Evolutionary conservation across 2,797 vertebrate species (phyloP).

Genomic region (Aulostomus chinensis): DNA sequence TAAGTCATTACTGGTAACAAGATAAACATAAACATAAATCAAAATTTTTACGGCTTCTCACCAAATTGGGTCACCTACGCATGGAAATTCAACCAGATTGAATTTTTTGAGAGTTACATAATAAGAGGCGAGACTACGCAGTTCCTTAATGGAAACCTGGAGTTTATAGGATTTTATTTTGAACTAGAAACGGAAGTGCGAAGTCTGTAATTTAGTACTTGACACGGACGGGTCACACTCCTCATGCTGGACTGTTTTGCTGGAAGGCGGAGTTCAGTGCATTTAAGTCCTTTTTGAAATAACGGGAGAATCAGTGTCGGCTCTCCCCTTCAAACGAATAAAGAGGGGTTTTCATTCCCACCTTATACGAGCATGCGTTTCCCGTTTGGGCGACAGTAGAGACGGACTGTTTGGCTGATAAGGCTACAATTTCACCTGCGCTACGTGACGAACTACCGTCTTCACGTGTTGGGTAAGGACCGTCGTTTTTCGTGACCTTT

Average conservation of each 20-base stretch:
- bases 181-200: conserved; percentile 21
- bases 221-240: background rate
- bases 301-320: background rate
- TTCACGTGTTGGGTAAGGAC: conserved; percentile 22
- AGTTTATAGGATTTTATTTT: conserved; percentile 30
- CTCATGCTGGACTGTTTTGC: background rate
- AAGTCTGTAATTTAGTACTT: background rate
- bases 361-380: background rate
- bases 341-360: background rate
- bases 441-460: background rate
- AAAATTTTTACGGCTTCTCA: no score
- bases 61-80: background rate
- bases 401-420: background rate
- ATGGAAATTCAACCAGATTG: no score
- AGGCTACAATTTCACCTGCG: conserved; percentile 32
- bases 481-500: no score
- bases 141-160: no score
- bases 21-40: no score
- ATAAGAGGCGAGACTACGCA: rapidly evolving
- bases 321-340: conserved; percentile 1
- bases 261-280: conserved; percentile 60
- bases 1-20: no score
- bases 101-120: background rate
- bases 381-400: background rate
- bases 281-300: conserved; percentile 35